Conservation (phyloP, 1,140 invertebrate species). For the Penaeus vannamei region DNA sequence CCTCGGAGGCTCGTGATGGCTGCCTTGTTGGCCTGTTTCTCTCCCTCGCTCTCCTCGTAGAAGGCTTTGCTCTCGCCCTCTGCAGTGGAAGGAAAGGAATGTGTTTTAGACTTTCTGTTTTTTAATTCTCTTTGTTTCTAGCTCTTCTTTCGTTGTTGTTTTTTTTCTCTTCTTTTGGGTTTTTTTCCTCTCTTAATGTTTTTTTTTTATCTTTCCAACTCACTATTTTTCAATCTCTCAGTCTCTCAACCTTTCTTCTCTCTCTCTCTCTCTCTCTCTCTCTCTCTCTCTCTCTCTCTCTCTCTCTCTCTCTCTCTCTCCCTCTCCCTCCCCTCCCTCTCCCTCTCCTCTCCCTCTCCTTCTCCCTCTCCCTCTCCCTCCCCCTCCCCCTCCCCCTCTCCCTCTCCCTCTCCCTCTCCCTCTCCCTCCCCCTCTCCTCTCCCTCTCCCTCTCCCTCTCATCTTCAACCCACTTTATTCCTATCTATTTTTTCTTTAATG, state of each 20-base stretch:
- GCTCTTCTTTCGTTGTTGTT: not conserved
- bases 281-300: not conserved
- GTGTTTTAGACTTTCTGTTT: not conserved
- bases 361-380: slow-evolving; percentile 24
- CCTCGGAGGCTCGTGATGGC: slow-evolving; percentile 45
- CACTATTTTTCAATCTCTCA: not conserved
- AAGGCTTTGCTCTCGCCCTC: slow-evolving; percentile 65
- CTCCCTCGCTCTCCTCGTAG: slow-evolving; percentile 66
- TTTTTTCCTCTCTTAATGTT: too few relatives aligned
- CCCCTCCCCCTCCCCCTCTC: not conserved
- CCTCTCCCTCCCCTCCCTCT: too few relatives aligned
- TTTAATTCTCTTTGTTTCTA: not conserved
- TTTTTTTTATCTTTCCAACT: not conserved
- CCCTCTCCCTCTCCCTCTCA: too few relatives aligned
- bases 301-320: too few relatives aligned
- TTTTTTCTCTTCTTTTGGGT: too few relatives aligned
- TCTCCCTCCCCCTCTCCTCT: too few relatives aligned
- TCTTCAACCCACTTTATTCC: too few relatives aligned
- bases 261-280: not conserved
- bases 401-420: not conserved
- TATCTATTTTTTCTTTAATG: too few relatives aligned
- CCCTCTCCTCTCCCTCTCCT: not conserved
- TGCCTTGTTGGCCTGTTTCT: slow-evolving; percentile 59
- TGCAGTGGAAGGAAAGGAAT: not conserved
- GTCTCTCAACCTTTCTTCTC: not conserved